Percentiles rank a stretch among this genome's conserved stretches.
These are phyloP conservation scores for Temnothorax rugatulus DNA, from an alignment of 2,888 invertebrate species.

Conservation along the genomic window DNA sequence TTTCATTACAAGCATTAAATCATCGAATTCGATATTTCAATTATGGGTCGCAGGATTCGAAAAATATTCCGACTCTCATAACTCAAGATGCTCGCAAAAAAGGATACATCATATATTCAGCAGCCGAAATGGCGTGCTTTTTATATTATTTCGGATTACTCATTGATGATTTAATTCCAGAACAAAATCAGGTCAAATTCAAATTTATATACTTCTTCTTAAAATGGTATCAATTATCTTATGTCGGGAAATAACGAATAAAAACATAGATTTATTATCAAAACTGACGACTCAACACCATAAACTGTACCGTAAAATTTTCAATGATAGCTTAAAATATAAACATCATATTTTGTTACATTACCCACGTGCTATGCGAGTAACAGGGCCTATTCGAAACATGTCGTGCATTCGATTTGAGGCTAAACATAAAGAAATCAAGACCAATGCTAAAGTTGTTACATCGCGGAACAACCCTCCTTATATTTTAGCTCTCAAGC, in stretches of 20 bases:
- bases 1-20: slow-evolving; percentile 62
- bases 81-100: slow-evolving; percentile 47
- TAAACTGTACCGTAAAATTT: slow-evolving; percentile 41
- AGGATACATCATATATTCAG: slow-evolving; percentile 55
- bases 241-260: slow-evolving; percentile 34
- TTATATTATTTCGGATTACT: slow-evolving; percentile 60
- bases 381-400: slow-evolving; percentile 19
- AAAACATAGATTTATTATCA: slow-evolving; percentile 22
- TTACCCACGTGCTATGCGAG: slow-evolving; percentile 14
- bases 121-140: slow-evolving; percentile 65
- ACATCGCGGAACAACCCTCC: slow-evolving; percentile 2
- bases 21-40: slow-evolving; percentile 61
- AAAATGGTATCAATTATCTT: slow-evolving; percentile 55
- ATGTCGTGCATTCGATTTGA: slow-evolving; percentile 28
- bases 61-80: slow-evolving; percentile 60
- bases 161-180: slow-evolving; percentile 64
- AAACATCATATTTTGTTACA: slow-evolving; percentile 45
- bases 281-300: slow-evolving; percentile 42
- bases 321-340: slow-evolving; percentile 39
- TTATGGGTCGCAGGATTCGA: slow-evolving; percentile 52
- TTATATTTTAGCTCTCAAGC: slow-evolving; percentile 33
- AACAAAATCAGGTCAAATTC: slow-evolving; percentile 58
- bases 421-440: slow-evolving; percentile 32
- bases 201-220: slow-evolving; percentile 59
- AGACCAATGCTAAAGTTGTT: slow-evolving; percentile 25